A percentile compares a stretch with the other conserved stretches of the same genome.
Evolutionary conservation across 2,113 vertebrate genomes (phyloP).

Genomic region (Percina caprodes): DNA sequence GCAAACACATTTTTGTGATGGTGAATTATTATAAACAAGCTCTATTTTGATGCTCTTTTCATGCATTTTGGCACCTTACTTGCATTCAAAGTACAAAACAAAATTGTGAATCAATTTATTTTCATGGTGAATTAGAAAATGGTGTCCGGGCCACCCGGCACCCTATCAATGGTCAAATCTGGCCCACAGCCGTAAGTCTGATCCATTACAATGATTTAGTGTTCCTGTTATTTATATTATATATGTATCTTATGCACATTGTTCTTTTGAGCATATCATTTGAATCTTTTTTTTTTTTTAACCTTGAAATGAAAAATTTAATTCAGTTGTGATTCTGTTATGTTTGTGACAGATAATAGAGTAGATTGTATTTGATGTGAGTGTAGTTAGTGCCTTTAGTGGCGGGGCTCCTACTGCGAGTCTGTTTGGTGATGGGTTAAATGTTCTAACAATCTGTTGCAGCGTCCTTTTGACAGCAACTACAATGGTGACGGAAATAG

Average conservation of each 20-base stretch:
- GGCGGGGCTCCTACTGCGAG: conserved; percentile 35
- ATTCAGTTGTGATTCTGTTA: background rate
- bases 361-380: conserved; percentile 8
- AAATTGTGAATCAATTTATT: too few relatives aligned
- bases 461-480: conserved; percentile 98
- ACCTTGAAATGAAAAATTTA: background rate
- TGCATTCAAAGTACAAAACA: too few relatives aligned
- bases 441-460: conserved; percentile 93
- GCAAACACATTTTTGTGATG: too few relatives aligned
- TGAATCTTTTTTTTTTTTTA: background rate
- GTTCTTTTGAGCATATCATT: background rate
- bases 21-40: too few relatives aligned
- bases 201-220: background rate
- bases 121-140: too few relatives aligned
- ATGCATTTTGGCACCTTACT: too few relatives aligned
- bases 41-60: too few relatives aligned
- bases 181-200: too few relatives aligned
- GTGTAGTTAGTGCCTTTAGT: conserved; percentile 25
- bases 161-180: too few relatives aligned
- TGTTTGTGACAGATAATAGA: background rate
- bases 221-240: background rate
- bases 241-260: background rate
- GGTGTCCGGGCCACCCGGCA: too few relatives aligned
- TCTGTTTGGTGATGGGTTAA: conserved; percentile 81
- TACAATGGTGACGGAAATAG: conserved; percentile 98